Base-by-base conservation (phyloP, 2,888 invertebrate genomes). In the Oeneis ivallda region DNA sequence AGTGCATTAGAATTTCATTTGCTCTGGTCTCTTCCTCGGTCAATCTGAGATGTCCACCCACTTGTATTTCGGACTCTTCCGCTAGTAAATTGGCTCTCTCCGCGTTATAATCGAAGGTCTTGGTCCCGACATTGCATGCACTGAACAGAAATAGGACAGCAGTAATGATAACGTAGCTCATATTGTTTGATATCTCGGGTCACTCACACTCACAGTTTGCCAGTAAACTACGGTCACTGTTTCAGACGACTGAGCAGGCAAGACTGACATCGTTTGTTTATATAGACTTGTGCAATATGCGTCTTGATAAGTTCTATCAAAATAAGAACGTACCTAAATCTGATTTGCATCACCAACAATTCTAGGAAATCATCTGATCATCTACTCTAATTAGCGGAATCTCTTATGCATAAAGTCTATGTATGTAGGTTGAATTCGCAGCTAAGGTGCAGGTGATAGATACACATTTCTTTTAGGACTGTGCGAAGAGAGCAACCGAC, bases 1-100 rank as follows among this genome's bases (percentile, higher is more conserved):
- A 91, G 7, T 75, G 72, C 94, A 94, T 94, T 2, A 95, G 81
- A 0, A 94, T 85, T 5, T 89, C 76, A 72, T 95, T 94, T 0
- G 91, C 94, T 13, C 75, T 66, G 1, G 74, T 59, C 79, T 95
- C 95, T 0, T 89, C 83, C 0, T 82, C 72, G 11, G 78, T 89
- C 0, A 95, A 79, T 19, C 73, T 59, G 13, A 94, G 70, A 56
- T 86, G 81, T 0, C 92, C 91, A 0, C 95, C 95, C 0, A 94
- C 74, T 0, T 89, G 80, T 7, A 79, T 74, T 0, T 79, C 76
- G 2, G 84, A 76, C 77, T 94, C 94, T 61, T 85, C 82, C 13
- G 81, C 73, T 1, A 89, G 73, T 45, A 89, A 62, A 37, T 74
- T 74, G 1, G 71, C 72, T 68, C 86, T 79, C 39, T 77, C 74